Conservation (phyloP, 2,888 invertebrate genomes). For the Calameuta filiformis region DNA sequence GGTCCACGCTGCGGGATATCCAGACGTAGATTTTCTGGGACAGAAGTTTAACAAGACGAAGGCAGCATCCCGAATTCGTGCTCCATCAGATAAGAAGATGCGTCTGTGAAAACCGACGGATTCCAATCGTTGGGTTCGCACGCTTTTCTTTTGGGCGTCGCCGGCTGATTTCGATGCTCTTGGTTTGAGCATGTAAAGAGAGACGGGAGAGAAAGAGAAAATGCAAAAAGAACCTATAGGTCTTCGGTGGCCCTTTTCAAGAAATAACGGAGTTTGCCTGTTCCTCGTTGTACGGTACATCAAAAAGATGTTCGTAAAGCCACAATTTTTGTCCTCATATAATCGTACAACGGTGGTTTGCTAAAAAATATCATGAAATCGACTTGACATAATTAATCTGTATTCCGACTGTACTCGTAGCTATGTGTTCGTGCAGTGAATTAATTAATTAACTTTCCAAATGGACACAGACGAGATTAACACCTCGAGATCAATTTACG, state of each 20-base stretch:
- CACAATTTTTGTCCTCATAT: neutral
- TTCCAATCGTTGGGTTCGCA: constrained; percentile 45
- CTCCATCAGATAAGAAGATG: constrained; percentile 52
- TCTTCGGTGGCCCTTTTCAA: neutral
- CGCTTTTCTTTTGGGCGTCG: constrained; percentile 40
- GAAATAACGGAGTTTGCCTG: neutral
- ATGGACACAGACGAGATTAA: constrained; percentile 31
- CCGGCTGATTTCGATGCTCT: neutral
- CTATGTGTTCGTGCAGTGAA: constrained; percentile 15
- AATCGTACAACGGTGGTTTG: neutral
- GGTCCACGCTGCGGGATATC: constrained; percentile 57
- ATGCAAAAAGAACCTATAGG: neutral
- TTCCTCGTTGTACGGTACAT: neutral
- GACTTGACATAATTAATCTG: neutral
- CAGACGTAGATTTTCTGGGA: constrained; percentile 53
- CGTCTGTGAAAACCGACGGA: constrained; percentile 54
- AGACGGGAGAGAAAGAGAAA: neutral
- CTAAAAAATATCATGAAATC: neutral
- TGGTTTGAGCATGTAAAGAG: neutral
- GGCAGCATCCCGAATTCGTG: constrained; percentile 36
- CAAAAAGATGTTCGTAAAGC: neutral
- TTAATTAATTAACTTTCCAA: constrained; percentile 45
- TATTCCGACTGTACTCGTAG: neutral
- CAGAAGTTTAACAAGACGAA: constrained; percentile 64
- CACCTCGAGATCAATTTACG: constrained; percentile 19